Percentiles rank a stretch among this genome's conserved stretches.
Evolutionary conservation across 2,113 vertebrate species (phyloP).

Genomic region (Martes martes): DNA sequence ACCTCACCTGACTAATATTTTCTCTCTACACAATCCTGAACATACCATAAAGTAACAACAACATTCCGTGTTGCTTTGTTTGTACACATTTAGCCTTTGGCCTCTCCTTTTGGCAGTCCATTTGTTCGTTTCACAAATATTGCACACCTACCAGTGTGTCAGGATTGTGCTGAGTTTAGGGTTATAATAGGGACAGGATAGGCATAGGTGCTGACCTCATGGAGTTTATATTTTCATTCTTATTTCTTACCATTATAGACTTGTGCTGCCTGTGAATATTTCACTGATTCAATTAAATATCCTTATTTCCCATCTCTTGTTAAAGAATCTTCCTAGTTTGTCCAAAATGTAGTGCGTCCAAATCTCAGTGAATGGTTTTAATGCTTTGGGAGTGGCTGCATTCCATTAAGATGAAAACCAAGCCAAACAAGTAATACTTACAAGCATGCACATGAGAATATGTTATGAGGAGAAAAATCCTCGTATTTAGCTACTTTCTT

Average conservation of each 20-base stretch:
- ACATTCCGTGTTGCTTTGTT: background rate
- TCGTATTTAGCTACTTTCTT: constrained; percentile 54
- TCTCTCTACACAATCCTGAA: background rate
- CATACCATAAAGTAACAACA: background rate
- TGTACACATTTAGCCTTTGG: background rate
- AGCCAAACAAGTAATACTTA: constrained; percentile 40
- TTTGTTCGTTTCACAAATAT: background rate
- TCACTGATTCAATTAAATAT: background rate
- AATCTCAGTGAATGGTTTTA: constrained; percentile 44
- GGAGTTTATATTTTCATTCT: background rate
- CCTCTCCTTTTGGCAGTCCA: background rate
- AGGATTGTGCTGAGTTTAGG: background rate
- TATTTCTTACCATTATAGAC: background rate
- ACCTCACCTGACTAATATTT: background rate
- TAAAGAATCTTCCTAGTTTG: background rate
- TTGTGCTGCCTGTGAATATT: background rate
- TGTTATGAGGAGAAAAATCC: constrained; percentile 37
- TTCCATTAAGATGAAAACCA: constrained; percentile 57
- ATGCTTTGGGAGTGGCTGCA: constrained; percentile 41
- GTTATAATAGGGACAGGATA: background rate
- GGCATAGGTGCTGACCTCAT: background rate
- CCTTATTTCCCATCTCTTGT: background rate
- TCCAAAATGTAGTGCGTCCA: background rate
- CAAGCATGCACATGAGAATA: constrained; percentile 42
- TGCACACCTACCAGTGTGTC: background rate